Evolutionary conservation across 2,797 vertebrate species (phyloP).

Genomic region (Spinus pinus): DNA sequence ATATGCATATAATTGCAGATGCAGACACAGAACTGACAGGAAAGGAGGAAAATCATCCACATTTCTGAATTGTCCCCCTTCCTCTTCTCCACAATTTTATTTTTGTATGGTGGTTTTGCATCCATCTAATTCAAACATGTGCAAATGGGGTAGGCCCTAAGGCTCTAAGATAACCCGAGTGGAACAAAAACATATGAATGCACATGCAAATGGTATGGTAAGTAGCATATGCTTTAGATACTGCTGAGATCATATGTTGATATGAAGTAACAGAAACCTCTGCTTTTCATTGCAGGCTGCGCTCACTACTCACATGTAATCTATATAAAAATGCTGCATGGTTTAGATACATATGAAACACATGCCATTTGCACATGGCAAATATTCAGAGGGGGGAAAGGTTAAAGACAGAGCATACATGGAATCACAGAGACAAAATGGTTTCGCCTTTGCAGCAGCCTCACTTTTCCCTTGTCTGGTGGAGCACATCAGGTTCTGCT

Average conservation of each 20-base stretch:
- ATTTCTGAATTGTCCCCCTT: neutral
- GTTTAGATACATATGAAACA: neutral
- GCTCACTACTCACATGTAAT: neutral
- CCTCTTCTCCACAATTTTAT: neutral
- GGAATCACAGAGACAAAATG: neutral
- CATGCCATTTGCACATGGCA: neutral
- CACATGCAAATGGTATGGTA: slow-evolving; percentile 43
- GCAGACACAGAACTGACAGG: neutral
- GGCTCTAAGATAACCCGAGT: slow-evolving; percentile 28
- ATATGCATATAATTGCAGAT: neutral
- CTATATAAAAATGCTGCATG: neutral
- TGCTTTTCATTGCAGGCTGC: slow-evolving; percentile 5
- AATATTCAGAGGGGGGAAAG: neutral
- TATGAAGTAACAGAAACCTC: slow-evolving; percentile 23
- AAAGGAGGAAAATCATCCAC: neutral
- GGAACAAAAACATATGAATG: slow-evolving; percentile 49
- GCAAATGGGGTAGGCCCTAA: slow-evolving; percentile 38
- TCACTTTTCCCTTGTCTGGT: neutral
- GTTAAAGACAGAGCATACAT: neutral
- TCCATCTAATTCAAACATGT: slow-evolving; percentile 41
- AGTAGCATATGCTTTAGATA: slow-evolving; percentile 48
- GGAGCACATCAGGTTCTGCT: neutral
- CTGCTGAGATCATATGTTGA: slow-evolving; percentile 6
- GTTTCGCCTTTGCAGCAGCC: neutral
- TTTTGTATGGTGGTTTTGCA: slow-evolving; percentile 7